Evolutionary conservation across 1,140 invertebrate species (phyloP).

Genomic region (Drosophila rufa): DNA sequence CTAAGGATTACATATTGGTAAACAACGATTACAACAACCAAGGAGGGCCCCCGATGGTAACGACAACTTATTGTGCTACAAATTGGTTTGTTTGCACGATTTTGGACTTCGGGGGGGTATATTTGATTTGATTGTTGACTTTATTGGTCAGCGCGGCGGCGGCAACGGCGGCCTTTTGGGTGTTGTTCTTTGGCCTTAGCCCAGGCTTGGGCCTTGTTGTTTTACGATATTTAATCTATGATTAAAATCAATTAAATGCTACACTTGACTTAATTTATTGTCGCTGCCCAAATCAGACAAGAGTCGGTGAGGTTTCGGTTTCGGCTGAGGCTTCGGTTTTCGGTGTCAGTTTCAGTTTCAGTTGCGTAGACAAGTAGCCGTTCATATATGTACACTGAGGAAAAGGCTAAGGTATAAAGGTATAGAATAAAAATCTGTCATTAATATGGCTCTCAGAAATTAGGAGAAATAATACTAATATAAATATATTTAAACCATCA

Average conservation of each 20-base stretch:
- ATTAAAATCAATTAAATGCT: constrained; percentile 83
- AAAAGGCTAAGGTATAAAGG: not conserved
- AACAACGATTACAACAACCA: constrained; percentile 77
- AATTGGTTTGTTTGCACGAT: constrained; percentile 71
- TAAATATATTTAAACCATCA: too few relatives aligned
- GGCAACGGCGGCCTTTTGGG: constrained; percentile 30
- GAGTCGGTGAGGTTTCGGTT: constrained; percentile 5
- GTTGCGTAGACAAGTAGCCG: constrained; percentile 69
- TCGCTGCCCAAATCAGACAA: constrained; percentile 45
- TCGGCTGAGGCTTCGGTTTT: constrained; percentile 12
- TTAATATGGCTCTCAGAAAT: too few relatives aligned
- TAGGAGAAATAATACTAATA: too few relatives aligned
- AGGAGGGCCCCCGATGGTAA: constrained; percentile 27
- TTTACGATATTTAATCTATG: constrained; percentile 84
- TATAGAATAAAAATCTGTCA: too few relatives aligned
- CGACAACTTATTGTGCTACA: constrained; percentile 74
- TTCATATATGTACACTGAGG: constrained; percentile 1
- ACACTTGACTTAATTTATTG: constrained; percentile 83
- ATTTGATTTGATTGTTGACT: constrained; percentile 83
- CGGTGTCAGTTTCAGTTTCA: constrained; percentile 1
- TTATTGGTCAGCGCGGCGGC: constrained; percentile 68
- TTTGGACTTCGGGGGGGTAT: constrained; percentile 10
- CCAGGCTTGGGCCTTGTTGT: constrained; percentile 38
- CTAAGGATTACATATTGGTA: constrained; percentile 83
- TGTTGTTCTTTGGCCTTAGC: constrained; percentile 43